Evolutionary conservation across 2,797 vertebrate genomes (phyloP).

Genomic region (Masticophis lateralis): DNA sequence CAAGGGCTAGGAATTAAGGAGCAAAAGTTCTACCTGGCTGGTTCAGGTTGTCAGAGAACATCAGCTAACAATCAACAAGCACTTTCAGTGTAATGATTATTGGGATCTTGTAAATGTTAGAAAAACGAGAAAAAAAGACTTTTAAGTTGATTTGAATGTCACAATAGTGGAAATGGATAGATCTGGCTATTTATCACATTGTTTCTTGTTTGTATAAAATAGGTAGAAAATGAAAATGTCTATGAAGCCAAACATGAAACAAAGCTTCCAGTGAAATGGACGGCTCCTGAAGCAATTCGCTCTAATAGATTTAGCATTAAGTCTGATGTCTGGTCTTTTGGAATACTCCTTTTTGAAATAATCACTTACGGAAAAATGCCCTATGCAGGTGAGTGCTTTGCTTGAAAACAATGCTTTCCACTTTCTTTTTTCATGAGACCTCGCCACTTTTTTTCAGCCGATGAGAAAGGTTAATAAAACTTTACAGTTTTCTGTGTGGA

Average conservation of each 20-base stretch:
- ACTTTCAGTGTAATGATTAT: background rate
- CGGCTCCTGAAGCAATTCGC: constrained; percentile 86
- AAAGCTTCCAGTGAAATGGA: constrained; percentile 96
- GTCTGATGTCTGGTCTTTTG: constrained; percentile 96
- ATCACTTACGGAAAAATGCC: constrained; percentile 91
- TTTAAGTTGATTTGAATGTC: background rate
- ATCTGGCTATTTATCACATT: constrained; percentile 27
- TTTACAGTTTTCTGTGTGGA: constrained; percentile 3
- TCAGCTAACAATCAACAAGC: constrained; percentile 6
- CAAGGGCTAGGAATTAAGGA: constrained; percentile 38
- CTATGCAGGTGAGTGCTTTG: constrained; percentile 81
- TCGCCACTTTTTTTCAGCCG: background rate
- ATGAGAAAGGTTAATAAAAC: background rate
- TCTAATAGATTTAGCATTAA: constrained; percentile 87
- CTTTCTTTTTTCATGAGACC: background rate
- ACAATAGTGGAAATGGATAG: background rate
- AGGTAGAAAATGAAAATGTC: constrained; percentile 79
- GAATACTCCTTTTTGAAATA: constrained; percentile 92
- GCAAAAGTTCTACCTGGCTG: background rate
- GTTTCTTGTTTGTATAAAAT: constrained; percentile 44
- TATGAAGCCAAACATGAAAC: constrained; percentile 82
- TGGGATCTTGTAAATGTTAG: background rate
- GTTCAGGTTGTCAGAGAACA: background rate
- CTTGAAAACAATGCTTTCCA: constrained; percentile 23
- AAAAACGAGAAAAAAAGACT: background rate